Evolutionary conservation across 2,113 vertebrate species (phyloP), one percentile per base, ranked within the genome.

Genomic region (Thymallus thymallus): DNA sequence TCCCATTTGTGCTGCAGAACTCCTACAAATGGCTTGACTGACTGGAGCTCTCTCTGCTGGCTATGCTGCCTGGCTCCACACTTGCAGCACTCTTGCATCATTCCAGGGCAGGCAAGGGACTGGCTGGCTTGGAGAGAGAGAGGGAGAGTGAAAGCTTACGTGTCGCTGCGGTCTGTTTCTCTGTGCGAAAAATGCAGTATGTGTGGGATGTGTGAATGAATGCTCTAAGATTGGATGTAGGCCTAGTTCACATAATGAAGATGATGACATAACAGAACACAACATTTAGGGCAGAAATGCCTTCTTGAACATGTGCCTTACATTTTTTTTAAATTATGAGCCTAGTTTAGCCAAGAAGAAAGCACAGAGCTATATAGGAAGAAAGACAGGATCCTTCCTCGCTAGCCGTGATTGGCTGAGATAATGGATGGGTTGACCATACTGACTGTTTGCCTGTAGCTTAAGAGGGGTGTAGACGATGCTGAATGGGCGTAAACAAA

Each of bases 21-120:
- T 70, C 68, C 60, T 75, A 51, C 81, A 84, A 86, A 85, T 80
- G 60, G 88, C 81, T 63, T 80, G 78, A 83, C 84, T 89, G 89
- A 89, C 89, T 89, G 86, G 79, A 77, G 48, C n/a, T 60, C 56
- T n/a, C 56, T 58, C 6, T 41, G 66, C 24, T 29, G 6, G 26
- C 22, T 69, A 48, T 26, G 64, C 29, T 66, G 64, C 12, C 56
- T 60, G 64, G 16, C 30, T 66, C 18, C 64, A 66, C 64, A 35
- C 26, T 66, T 35, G 64, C 64, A 35, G 14, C 30, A 35, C 29
- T 35, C 14, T 66, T 66, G 64, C 64, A 66, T 66, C 64, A 66
- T 66, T n/a, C 64, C 16, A 35, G 29, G 24, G 26, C 62, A 64
- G 13, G 5, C 62, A 29, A 64, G 26, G 23, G 26, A 30, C 62